phyloP scores from a whole-genome alignment of 2,797 vertebrate genomes.

The Merluccius polli region DNA sequence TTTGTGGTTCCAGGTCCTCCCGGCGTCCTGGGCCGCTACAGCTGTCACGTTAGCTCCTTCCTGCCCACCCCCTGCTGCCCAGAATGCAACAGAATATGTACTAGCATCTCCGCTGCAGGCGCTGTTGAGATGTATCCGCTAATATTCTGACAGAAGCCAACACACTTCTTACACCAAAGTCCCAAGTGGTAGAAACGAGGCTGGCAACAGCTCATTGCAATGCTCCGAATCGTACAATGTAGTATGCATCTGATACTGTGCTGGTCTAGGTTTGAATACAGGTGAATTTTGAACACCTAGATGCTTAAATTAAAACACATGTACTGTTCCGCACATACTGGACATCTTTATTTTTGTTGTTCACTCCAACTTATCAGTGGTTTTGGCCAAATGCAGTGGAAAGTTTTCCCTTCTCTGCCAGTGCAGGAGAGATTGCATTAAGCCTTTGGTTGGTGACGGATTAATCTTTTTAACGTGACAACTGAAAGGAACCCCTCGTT shows the following conservation, averaged over 20 bases:
- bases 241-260: neutral
- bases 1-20: conserved; percentile 45
- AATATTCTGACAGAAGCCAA: conserved; percentile 47
- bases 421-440: conserved; percentile 34
- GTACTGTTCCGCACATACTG: conserved; percentile 27
- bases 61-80: conserved; percentile 31
- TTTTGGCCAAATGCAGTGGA: conserved; percentile 44
- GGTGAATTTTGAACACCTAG: neutral
- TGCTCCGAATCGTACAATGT: neutral
- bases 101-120: conserved; percentile 33
- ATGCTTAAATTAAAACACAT: neutral
- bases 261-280: neutral
- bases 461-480: conserved; percentile 60
- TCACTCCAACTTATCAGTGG: conserved; percentile 54
- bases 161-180: conserved; percentile 16
- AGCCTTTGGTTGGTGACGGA: conserved; percentile 49
- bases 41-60: conserved; percentile 52
- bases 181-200: conserved; percentile 24
- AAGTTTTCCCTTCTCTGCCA: conserved; percentile 41
- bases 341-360: conserved; percentile 24
- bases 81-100: conserved; percentile 44
- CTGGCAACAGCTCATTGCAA: neutral
- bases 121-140: conserved; percentile 23
- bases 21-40: conserved; percentile 49
- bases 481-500: conserved; percentile 57